Conservation (phyloP, 2,113 vertebrate species). For the Laticauda laticaudata region DNA sequence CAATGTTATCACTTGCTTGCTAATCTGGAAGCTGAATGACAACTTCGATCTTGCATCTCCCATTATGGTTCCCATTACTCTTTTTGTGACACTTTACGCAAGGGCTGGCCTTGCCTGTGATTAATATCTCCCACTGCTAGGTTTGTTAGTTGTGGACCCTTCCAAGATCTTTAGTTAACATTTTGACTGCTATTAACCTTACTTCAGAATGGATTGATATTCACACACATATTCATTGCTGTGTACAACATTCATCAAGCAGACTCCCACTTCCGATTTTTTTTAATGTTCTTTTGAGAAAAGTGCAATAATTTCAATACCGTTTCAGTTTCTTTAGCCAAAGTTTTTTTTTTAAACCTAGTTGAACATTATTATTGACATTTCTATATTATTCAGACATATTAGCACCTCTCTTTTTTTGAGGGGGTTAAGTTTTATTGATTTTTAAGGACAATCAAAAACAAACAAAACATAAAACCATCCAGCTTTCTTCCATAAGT, state of each 20-base stretch:
- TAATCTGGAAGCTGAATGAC: conserved; percentile 42
- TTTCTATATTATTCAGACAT: too few relatives aligned
- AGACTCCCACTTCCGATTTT: not conserved
- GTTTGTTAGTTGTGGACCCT: conserved; percentile 47
- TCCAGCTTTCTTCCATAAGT: too few relatives aligned
- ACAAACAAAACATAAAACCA: too few relatives aligned
- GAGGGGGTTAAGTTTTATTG: too few relatives aligned
- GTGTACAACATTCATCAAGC: conserved; percentile 40
- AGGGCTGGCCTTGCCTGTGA: conserved; percentile 56
- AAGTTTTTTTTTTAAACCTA: conserved; percentile 25
- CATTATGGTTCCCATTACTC: conserved; percentile 51
- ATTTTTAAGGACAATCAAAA: too few relatives aligned
- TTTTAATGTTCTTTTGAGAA: conserved; percentile 30
- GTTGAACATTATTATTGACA: too few relatives aligned
- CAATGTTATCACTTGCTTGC: conserved; percentile 5
- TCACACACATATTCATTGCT: conserved; percentile 42
- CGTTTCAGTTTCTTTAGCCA: conserved; percentile 39
- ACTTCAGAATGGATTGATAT: conserved; percentile 51
- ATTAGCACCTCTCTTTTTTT: too few relatives aligned
- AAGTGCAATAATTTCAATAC: conserved; percentile 37
- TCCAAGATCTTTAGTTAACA: conserved; percentile 46
- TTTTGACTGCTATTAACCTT: conserved; percentile 63
- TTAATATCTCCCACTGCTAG: conserved; percentile 56
- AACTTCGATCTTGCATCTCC: conserved; percentile 54
- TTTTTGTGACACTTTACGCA: conserved; percentile 52